Percentiles rank a stretch among this genome's conserved stretches.
phyloP scores from a whole-genome alignment of 2,888 invertebrate species.

The Patella caerulea region DNA sequence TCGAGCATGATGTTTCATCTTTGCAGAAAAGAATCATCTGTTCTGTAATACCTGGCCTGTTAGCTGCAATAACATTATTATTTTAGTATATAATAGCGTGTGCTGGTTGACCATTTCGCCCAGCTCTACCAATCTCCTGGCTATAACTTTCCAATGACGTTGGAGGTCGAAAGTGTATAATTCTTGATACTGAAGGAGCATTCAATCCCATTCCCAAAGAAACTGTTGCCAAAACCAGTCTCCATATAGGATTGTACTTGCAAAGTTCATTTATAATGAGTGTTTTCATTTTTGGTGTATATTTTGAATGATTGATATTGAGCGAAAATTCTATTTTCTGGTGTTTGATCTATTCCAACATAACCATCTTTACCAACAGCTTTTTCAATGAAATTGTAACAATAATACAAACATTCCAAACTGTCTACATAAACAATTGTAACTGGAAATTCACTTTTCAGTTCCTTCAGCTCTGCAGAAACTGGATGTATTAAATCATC shows the following conservation, averaged over 20 bases:
- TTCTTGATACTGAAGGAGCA: slow-evolving; percentile 29
- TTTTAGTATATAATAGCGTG: too few relatives aligned
- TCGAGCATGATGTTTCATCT: slow-evolving; percentile 14
- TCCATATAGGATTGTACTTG: slow-evolving; percentile 27
- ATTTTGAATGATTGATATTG: slow-evolving; percentile 40
- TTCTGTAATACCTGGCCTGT: slow-evolving; percentile 16
- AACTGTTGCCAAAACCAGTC: slow-evolving; percentile 35
- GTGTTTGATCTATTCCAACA: slow-evolving; percentile 17
- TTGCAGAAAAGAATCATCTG: slow-evolving; percentile 18
- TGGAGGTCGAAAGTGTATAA: slow-evolving; percentile 38
- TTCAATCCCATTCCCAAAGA: slow-evolving; percentile 40
- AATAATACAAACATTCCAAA: slow-evolving; percentile 33
- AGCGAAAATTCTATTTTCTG: slow-evolving; percentile 35
- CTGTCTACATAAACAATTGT: slow-evolving; percentile 32
- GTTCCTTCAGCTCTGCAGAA: slow-evolving; percentile 12
- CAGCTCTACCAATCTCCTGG: too few relatives aligned
- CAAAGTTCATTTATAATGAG: slow-evolving; percentile 31
- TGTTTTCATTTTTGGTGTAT: slow-evolving; percentile 37
- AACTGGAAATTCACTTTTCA: slow-evolving; percentile 21
- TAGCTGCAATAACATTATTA: too few relatives aligned
- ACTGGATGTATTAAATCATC: slow-evolving; percentile 21
- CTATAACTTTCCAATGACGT: slow-evolving; percentile 34
- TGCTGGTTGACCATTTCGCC: too few relatives aligned
- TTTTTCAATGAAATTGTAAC: slow-evolving; percentile 11
- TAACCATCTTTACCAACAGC: slow-evolving; percentile 25